These are phyloP conservation scores for Thunnus maccoyii DNA, from an alignment of 2,113 vertebrate genomes.

Conservation along the genomic window DNA sequence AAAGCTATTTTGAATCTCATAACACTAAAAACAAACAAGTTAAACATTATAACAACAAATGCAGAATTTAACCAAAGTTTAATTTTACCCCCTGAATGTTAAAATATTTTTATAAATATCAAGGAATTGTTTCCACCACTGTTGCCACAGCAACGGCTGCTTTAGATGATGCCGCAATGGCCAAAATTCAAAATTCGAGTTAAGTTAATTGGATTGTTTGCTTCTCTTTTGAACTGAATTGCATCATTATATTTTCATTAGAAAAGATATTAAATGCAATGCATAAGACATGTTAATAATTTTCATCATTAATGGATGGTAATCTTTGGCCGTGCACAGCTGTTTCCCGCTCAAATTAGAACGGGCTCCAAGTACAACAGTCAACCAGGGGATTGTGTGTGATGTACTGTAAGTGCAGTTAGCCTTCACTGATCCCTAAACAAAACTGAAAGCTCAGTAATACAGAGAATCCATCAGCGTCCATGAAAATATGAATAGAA, in stretches of 20 bases:
- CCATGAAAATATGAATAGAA: conserved; percentile 41
- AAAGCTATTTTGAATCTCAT: background rate
- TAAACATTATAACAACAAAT: background rate
- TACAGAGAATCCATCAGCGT: conserved; percentile 24
- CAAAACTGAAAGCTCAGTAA: conserved; percentile 28
- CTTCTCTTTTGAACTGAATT: conserved; percentile 12
- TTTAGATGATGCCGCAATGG: background rate
- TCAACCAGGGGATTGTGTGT: conserved; percentile 17
- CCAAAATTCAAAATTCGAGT: background rate
- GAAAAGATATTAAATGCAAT: background rate
- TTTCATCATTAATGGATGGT: conserved; percentile 9
- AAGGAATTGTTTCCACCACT: background rate
- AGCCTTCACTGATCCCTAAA: conserved; percentile 22
- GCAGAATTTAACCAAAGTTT: background rate
- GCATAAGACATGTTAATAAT: background rate
- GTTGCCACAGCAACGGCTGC: background rate
- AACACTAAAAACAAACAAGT: background rate
- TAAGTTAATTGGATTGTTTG: background rate
- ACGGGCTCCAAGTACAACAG: background rate
- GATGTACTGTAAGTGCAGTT: conserved; percentile 7
- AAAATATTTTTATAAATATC: background rate
- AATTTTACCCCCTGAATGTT: background rate
- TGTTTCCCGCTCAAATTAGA: conserved; percentile 20
- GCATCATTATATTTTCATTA: background rate
- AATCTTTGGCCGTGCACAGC: background rate